Evolutionary conservation across 1,140 invertebrate species (phyloP).

Genomic region (Magallana gigas): DNA sequence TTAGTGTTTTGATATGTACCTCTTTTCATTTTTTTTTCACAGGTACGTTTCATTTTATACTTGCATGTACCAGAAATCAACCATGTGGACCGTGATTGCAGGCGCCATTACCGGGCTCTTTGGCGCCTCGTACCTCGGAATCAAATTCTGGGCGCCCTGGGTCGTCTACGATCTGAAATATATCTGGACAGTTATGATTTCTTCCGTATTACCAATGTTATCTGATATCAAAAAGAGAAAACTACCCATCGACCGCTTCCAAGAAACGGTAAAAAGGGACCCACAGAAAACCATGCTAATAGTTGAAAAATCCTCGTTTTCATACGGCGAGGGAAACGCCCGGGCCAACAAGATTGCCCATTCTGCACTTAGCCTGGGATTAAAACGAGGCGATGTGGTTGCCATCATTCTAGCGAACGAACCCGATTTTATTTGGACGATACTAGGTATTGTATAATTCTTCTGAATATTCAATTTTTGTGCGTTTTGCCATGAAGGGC

Average conservation of each 20-base stretch:
- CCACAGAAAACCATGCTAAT: constrained; percentile 37
- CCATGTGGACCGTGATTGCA: background rate
- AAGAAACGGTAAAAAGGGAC: constrained; percentile 41
- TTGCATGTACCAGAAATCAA: background rate
- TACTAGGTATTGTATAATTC: constrained; percentile 41
- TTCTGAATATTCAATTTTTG: background rate
- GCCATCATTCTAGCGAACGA: constrained; percentile 52
- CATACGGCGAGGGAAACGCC: constrained; percentile 26
- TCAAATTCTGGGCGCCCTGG: constrained; percentile 47
- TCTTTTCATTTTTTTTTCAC: too few relatives aligned
- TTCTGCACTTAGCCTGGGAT: constrained; percentile 30
- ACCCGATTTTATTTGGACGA: constrained; percentile 54
- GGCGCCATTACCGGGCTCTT: constrained; percentile 37
- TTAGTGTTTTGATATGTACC: too few relatives aligned
- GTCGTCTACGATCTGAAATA: constrained; percentile 4
- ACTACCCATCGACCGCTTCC: constrained; percentile 39
- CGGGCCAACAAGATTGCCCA: constrained; percentile 47
- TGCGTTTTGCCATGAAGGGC: too few relatives aligned
- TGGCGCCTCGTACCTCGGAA: constrained; percentile 31
- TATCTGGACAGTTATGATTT: background rate
- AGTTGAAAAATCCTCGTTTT: constrained; percentile 28
- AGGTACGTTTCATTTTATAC: too few relatives aligned
- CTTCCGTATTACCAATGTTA: background rate
- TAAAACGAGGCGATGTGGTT: constrained; percentile 47
- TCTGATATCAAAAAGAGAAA: constrained; percentile 11